Percentiles rank a stretch among this genome's conserved stretches.
Conservation (phyloP, 2,797 vertebrate genomes). For the Eulemur mongoz region DNA sequence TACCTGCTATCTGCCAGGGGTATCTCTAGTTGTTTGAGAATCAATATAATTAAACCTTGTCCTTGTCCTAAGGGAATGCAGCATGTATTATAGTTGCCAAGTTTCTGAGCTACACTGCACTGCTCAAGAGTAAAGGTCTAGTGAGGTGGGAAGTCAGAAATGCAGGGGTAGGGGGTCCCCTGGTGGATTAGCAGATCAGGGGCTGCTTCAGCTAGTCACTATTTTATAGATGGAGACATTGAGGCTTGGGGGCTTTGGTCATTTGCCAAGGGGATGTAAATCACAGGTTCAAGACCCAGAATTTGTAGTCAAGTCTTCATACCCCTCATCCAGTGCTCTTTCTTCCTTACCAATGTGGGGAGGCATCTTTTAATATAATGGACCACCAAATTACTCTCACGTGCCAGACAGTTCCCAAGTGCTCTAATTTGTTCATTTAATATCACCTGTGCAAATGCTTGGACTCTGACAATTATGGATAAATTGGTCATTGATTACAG, state of each 20-base stretch:
- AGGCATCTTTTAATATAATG: background rate
- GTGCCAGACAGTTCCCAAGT: background rate
- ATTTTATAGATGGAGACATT: background rate
- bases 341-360: background rate
- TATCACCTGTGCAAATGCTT: background rate
- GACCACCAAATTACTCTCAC: background rate
- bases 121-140: background rate
- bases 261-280: background rate
- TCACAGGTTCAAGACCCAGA: background rate
- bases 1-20: slow-evolving; percentile 2
- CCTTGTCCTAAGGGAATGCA: background rate
- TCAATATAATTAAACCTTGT: slow-evolving; percentile 22
- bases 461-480: background rate
- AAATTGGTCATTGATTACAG: background rate
- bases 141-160: background rate
- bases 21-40: slow-evolving; percentile 17
- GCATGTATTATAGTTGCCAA: background rate
- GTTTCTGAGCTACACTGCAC: no score
- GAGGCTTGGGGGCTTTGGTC: background rate
- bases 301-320: background rate
- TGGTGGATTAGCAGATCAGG: background rate
- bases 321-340: background rate
- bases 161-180: background rate
- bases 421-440: background rate
- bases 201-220: background rate